Conservation (phyloP, 2,113 vertebrate genomes). For the Seriola quinqueradiata region DNA sequence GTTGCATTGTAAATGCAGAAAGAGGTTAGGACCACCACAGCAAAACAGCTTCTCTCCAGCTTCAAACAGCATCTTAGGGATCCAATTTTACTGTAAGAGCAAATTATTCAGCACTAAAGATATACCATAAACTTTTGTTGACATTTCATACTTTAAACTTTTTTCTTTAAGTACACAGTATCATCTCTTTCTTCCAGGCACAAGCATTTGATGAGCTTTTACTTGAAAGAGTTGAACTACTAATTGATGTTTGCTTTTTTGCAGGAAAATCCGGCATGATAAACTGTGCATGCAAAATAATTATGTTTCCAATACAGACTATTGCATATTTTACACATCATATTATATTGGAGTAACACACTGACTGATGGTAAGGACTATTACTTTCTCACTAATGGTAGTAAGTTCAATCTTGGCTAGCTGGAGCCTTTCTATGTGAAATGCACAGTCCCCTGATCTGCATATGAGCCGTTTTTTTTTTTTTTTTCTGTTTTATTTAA, state of each 20-base stretch:
- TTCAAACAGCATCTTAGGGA: slow-evolving; percentile 29
- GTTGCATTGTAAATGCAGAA: slow-evolving; percentile 52
- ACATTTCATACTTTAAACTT: background rate
- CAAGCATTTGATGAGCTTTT: background rate
- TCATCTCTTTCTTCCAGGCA: background rate
- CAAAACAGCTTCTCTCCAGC: slow-evolving; percentile 36
- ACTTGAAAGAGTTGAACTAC: slow-evolving; percentile 1
- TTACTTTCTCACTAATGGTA: too few relatives aligned
- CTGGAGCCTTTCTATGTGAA: too few relatives aligned
- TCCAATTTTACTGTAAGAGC: slow-evolving; percentile 22
- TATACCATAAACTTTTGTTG: background rate
- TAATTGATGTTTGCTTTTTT: background rate
- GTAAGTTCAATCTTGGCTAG: too few relatives aligned
- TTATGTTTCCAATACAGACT: background rate
- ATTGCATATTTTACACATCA: background rate
- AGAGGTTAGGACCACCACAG: slow-evolving; percentile 32
- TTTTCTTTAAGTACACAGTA: background rate
- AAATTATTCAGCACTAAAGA: slow-evolving; percentile 14
- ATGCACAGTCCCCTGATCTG: too few relatives aligned
- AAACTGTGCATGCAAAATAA: background rate
- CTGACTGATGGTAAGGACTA: background rate
- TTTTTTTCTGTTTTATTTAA: too few relatives aligned
- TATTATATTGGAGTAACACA: background rate
- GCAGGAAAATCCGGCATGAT: background rate
- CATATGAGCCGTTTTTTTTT: too few relatives aligned